These are phyloP conservation scores for Terrapene triunguis DNA, from an alignment of 2,113 vertebrate genomes.

Conservation along the genomic window DNA sequence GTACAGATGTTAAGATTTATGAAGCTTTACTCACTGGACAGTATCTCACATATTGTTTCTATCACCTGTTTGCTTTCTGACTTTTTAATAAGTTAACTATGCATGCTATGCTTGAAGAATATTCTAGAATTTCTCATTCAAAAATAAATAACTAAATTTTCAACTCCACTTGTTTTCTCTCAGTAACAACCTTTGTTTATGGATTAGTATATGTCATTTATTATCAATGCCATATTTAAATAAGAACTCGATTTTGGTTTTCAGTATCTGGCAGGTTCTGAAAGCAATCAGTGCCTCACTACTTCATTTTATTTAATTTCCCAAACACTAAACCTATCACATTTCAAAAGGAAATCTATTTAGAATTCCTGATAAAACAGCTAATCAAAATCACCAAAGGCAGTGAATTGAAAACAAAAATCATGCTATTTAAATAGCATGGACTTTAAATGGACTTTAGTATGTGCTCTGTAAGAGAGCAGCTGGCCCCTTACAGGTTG, in stretches of 20 bases:
- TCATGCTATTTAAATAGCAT: not conserved
- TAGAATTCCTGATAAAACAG: not conserved
- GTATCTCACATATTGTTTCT: constrained; percentile 56
- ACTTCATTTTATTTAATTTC: constrained; percentile 8
- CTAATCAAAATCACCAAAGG: not conserved
- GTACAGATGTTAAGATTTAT: constrained; percentile 76
- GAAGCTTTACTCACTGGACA: constrained; percentile 50
- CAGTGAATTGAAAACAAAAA: not conserved
- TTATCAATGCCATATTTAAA: constrained; percentile 55
- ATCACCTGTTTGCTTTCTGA: constrained; percentile 72
- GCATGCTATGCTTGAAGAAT: constrained; percentile 53
- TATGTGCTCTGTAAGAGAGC: not conserved
- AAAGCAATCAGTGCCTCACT: constrained; percentile 5
- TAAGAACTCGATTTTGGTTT: constrained; percentile 23
- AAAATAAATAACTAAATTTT: constrained; percentile 35
- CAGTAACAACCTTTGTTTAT: constrained; percentile 13
- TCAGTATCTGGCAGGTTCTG: constrained; percentile 29
- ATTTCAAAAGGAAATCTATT: not conserved
- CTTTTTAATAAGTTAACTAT: constrained; percentile 71
- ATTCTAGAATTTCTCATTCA: constrained; percentile 49
- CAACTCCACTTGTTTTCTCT: constrained; percentile 44
- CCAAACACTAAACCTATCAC: constrained; percentile 5
- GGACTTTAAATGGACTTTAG: not conserved
- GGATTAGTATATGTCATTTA: constrained; percentile 20
- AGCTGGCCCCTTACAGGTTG: not conserved